phyloP scores from a whole-genome alignment of 2,113 vertebrate genomes.

The Labeo catla region DNA sequence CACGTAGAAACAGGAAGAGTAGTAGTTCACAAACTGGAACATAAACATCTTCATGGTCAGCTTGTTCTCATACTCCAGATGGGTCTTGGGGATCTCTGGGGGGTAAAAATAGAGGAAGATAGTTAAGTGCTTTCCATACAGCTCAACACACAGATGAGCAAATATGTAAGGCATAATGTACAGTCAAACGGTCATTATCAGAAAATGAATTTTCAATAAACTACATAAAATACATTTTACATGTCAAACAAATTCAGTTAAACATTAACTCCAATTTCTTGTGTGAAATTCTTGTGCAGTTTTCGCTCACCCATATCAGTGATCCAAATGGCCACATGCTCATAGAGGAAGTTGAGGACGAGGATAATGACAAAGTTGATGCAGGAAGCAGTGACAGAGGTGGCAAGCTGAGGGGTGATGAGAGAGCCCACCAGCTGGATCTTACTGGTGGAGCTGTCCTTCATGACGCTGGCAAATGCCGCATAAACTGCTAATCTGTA shows the following conservation, averaged over 20 bases:
- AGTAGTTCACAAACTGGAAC: constrained; percentile 98
- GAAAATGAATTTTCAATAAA: neutral
- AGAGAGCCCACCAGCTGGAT: constrained; percentile 87
- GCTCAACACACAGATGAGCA: constrained; percentile 43
- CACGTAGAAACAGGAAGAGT: constrained; percentile 98
- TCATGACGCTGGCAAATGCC: constrained; percentile 92
- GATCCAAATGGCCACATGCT: constrained; percentile 92
- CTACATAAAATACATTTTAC: too few relatives aligned
- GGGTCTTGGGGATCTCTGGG: constrained; percentile 93
- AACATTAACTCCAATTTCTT: neutral
- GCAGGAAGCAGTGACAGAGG: constrained; percentile 93
- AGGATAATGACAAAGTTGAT: constrained; percentile 98
- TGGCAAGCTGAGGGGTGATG: constrained; percentile 96
- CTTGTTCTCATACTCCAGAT: constrained; percentile 98
- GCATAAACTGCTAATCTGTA: constrained; percentile 94
- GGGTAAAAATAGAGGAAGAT: constrained; percentile 37
- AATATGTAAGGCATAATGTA: constrained; percentile 31
- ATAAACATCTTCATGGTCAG: constrained; percentile 99
- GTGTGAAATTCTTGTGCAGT: neutral
- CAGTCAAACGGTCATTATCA: neutral
- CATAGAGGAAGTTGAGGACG: constrained; percentile 94
- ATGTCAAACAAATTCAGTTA: too few relatives aligned
- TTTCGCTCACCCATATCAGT: constrained; percentile 92
- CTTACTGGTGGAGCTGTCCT: constrained; percentile 76
- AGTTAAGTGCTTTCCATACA: neutral